Evolutionary conservation across 1,140 invertebrate genomes (phyloP).

Genomic region (Drosophila bipectinata): DNA sequence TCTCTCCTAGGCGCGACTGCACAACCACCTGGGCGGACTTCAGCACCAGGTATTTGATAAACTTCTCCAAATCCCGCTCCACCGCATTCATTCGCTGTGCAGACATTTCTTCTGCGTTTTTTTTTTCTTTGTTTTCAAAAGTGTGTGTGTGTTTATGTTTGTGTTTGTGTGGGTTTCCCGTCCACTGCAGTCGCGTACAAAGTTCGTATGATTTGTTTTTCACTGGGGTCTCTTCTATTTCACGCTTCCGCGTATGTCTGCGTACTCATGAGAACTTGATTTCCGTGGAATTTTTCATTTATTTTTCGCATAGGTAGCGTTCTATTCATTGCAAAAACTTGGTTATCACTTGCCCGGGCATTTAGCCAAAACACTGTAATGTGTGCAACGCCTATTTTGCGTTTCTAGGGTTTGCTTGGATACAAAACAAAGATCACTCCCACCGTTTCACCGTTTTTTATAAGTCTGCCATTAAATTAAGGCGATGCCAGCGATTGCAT

Average conservation of each 20-base stretch:
- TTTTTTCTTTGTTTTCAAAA: slow-evolving; percentile 30
- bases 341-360: slow-evolving; percentile 43
- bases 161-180: slow-evolving; percentile 22
- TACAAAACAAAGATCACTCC: slow-evolving; percentile 60
- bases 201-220: slow-evolving; percentile 59
- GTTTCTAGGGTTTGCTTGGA: slow-evolving; percentile 34
- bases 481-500: background rate
- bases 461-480: background rate
- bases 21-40: slow-evolving; percentile 95
- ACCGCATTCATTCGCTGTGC: slow-evolving; percentile 86
- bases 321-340: slow-evolving; percentile 36
- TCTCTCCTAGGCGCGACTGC: slow-evolving; percentile 93
- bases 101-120: slow-evolving; percentile 74
- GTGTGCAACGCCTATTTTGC: slow-evolving; percentile 33
- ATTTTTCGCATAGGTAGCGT: slow-evolving; percentile 24
- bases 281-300: slow-evolving; percentile 42
- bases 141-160: slow-evolving; percentile 11
- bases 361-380: slow-evolving; percentile 60
- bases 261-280: slow-evolving; percentile 29
- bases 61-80: slow-evolving; percentile 92
- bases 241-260: slow-evolving; percentile 57
- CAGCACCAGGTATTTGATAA: slow-evolving; percentile 93
- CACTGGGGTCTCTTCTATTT: slow-evolving; percentile 39
- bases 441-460: slow-evolving; percentile 1
- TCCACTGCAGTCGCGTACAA: slow-evolving; percentile 48